Conservation (phyloP, 2,113 vertebrate genomes). For the Phocoena sinus region DNA sequence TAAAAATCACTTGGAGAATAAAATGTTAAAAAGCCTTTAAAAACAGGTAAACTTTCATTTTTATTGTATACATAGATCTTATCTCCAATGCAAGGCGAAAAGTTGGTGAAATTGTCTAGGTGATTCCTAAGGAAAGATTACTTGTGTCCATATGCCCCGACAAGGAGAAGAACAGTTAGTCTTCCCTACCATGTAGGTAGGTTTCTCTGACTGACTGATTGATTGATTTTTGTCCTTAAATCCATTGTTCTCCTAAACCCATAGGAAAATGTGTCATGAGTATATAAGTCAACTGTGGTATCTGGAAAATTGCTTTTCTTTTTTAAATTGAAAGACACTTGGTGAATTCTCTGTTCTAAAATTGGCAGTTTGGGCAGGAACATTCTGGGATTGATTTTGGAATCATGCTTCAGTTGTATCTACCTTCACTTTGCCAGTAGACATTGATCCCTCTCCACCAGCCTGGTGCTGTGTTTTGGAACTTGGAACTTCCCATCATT, state of each 20-base stretch:
- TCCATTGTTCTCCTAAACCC: neutral
- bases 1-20: neutral
- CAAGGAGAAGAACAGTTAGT: neutral
- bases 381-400: conserved; percentile 11
- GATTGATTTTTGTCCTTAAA: neutral
- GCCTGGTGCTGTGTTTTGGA: neutral
- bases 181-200: neutral
- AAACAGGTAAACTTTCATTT: neutral
- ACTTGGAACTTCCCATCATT: conserved; percentile 14
- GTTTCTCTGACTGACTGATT: neutral
- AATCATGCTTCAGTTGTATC: neutral
- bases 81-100: neutral
- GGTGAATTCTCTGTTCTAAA: conserved; percentile 23
- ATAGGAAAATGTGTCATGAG: neutral
- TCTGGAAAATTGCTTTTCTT: conserved; percentile 10
- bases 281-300: neutral
- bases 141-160: neutral
- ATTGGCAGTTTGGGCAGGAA: neutral
- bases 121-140: neutral
- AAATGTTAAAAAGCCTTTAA: neutral
- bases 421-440: neutral
- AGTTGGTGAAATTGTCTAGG: neutral
- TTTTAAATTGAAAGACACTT: conserved; percentile 43
- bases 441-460: neutral
- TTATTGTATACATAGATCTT: neutral